phyloP scores from a whole-genome alignment of 1,140 invertebrate genomes.

The Cydia splendana region DNA sequence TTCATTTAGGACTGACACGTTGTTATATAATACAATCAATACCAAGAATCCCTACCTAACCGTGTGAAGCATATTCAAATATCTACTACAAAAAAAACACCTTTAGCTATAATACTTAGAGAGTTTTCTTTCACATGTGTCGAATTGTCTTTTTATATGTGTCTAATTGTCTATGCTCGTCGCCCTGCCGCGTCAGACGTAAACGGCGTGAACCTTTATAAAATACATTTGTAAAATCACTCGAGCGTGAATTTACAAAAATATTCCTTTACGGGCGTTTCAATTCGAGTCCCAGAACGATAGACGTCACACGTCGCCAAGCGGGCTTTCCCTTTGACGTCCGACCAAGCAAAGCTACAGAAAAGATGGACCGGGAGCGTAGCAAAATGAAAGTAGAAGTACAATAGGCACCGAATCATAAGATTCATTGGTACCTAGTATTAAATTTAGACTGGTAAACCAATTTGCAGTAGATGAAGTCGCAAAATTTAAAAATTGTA shows the following conservation, averaged over 20 bases:
- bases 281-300: neutral
- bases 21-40: too few relatives aligned
- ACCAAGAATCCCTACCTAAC: too few relatives aligned
- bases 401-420: neutral
- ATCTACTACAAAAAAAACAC: too few relatives aligned
- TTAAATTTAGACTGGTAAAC: too few relatives aligned
- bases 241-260: constrained; percentile 8
- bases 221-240: neutral
- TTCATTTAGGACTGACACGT: too few relatives aligned
- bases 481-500: too few relatives aligned
- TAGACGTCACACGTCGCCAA: neutral
- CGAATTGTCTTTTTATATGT: neutral
- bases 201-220: neutral
- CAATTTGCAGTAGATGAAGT: too few relatives aligned
- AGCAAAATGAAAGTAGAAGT: neutral
- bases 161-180: neutral
- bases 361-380: neutral
- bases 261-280: neutral
- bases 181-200: neutral
- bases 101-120: too few relatives aligned
- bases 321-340: constrained; percentile 1
- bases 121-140: too few relatives aligned
- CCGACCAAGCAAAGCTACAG: neutral
- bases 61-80: too few relatives aligned
- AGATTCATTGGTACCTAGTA: too few relatives aligned